Base-by-base conservation (phyloP, 2,113 vertebrate species). In the Syngnathus scovelli region DNA sequence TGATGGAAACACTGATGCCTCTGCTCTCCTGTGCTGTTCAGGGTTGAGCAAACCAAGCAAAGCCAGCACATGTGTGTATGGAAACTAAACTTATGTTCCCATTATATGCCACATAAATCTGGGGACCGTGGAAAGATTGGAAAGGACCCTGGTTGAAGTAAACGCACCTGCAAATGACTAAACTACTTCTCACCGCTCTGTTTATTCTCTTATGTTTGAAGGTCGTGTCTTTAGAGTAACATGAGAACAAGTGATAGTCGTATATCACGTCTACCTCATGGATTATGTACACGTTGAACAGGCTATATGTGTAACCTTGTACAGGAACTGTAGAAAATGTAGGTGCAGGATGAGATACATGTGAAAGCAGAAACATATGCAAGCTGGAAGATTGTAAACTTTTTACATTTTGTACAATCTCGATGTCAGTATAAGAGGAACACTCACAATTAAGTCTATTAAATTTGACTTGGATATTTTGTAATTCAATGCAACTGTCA, bases 221-320 rank as follows among this genome's bases (percentile, higher is more conserved):
- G 84, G 85, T 84, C 72, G n/a, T 1, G 23, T 16, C 67, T 67
- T 67, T 2, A 72, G 39, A 70, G 21, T 61, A 70, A 66, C 58
- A 48, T 39, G 60, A 76, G 71, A 16, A 18, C n/a, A 43, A 19
- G 61, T 62, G 61, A 21, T 6, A 69, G 70, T 66, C 66, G 81
- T 75, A 39, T 58, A 67, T 79, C 74, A 63, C 12, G 48, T 68
- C 63, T 62, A 51, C 8, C 23, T 54, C 7, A n/a, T 11, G 73
- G 76, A 80, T 74, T 74, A 52, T 61, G 19, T n/a, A 2, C 19
- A 37, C 49, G 1, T 37, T 59, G 64, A 74, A 67, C 62, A 41
- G 27, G 6, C 8, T 36, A 4, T 27, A 18, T 0, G 18, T n/a
- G 2, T 77, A 64, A 86, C 87, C 82, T 89, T 82, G 82, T 38